Conservation (phyloP, 2,797 vertebrate genomes). For the Eleutherodactylus coqui region DNA sequence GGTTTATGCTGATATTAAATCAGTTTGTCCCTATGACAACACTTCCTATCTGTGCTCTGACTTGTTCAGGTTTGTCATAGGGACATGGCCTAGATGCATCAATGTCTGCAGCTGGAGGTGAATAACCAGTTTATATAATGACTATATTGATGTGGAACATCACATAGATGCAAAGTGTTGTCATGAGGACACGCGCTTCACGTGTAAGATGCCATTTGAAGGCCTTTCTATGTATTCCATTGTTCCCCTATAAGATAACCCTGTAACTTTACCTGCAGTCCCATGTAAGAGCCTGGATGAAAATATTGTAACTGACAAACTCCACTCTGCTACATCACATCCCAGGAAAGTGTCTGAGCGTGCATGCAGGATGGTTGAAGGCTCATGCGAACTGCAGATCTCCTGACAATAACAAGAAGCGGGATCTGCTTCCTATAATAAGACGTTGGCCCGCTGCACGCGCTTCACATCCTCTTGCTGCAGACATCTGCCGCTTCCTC, state of each 20-base stretch:
- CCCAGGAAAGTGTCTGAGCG: no score
- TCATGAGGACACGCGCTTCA: no score
- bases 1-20: constrained; percentile 25
- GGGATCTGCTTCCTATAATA: not conserved
- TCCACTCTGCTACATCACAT: no score
- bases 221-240: no score
- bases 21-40: not conserved
- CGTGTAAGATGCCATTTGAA: no score
- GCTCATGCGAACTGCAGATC: no score
- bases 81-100: no score
- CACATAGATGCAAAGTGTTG: not conserved
- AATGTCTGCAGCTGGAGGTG: not conserved
- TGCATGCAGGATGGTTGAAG: not conserved
- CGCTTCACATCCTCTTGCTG: not conserved
- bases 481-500: not conserved
- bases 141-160: not conserved
- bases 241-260: no score
- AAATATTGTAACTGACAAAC: no score
- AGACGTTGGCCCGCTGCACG: not conserved
- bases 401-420: not conserved
- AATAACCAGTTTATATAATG: no score
- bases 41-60: not conserved
- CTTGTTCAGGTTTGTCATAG: not conserved
- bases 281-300: no score
- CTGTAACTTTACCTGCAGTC: no score